Conservation (phyloP, 1,140 invertebrate species). For the Heliconius himera region DNA sequence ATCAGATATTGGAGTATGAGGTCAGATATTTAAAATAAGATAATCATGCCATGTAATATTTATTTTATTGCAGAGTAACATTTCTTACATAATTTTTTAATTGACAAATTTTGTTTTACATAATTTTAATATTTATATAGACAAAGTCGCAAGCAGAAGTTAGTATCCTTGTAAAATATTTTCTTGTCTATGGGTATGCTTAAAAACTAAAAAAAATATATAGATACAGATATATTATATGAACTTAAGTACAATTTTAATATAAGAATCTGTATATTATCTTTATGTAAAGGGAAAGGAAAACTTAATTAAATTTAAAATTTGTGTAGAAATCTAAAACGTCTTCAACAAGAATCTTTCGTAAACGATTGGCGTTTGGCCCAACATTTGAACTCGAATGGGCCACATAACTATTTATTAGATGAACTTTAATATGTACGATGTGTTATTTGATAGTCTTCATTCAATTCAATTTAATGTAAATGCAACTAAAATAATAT, state of each 20-base stretch:
- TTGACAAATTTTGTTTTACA: no score
- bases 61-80: no score
- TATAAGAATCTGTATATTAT: neutral
- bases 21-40: no score
- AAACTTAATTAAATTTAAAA: neutral
- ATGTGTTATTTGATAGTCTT: conserved; percentile 13
- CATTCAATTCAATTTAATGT: neutral
- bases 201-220: no score
- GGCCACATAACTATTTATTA: conserved; percentile 22
- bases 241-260: neutral
- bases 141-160: no score
- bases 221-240: no score
- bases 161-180: no score
- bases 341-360: neutral
- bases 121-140: no score
- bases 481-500: neutral
- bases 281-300: neutral
- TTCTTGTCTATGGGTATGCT: no score
- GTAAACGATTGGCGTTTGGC: neutral
- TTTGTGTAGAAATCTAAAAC: neutral
- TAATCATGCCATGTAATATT: no score
- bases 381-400: conserved; percentile 17
- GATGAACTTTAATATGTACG: conserved; percentile 11
- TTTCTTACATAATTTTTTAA: no score
- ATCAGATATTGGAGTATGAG: no score